Conservation (phyloP, 1,140 invertebrate genomes). For the Charaxes varanes region DNA sequence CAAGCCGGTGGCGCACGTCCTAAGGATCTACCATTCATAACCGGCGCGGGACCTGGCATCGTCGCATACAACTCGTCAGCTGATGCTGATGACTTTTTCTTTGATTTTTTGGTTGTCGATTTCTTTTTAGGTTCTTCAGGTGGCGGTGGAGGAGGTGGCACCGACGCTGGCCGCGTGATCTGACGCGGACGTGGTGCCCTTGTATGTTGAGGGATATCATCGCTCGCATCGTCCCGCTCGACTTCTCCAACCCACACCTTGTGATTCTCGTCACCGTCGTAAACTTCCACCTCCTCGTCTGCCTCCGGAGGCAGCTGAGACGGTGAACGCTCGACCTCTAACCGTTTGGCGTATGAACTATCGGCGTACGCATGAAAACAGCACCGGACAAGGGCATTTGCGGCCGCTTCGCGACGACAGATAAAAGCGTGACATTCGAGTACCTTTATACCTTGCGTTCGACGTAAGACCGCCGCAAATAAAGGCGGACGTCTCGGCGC, state of each 20-base stretch:
- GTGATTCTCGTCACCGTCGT: constrained; percentile 94
- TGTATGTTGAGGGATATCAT: constrained; percentile 85
- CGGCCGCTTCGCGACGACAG: constrained; percentile 95
- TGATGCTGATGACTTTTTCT: constrained; percentile 61
- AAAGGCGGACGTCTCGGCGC: constrained; percentile 93
- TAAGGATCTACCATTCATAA: constrained; percentile 73
- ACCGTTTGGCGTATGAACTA: constrained; percentile 91
- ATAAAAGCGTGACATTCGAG: constrained; percentile 99
- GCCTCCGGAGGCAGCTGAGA: constrained; percentile 75
- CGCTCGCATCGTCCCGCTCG: constrained; percentile 82
- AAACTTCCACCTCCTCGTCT: constrained; percentile 85
- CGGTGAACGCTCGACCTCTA: constrained; percentile 75
- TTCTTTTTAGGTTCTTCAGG: constrained; percentile 78
- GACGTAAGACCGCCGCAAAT: constrained; percentile 95
- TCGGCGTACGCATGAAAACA: constrained; percentile 97
- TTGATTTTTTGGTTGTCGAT: constrained; percentile 72
- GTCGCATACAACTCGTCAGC: constrained; percentile 59
- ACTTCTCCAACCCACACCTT: constrained; percentile 92
- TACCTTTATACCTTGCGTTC: constrained; percentile 98
- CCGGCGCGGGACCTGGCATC: constrained; percentile 52
- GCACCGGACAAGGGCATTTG: constrained; percentile 93
- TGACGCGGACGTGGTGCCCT: constrained; percentile 87
- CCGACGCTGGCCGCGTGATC: constrained; percentile 83
- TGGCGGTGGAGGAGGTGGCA: constrained; percentile 85
- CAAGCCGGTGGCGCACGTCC: constrained; percentile 63